Conservation (phyloP, 2,888 invertebrate genomes). For the Dicyrtomina minuta region DNA sequence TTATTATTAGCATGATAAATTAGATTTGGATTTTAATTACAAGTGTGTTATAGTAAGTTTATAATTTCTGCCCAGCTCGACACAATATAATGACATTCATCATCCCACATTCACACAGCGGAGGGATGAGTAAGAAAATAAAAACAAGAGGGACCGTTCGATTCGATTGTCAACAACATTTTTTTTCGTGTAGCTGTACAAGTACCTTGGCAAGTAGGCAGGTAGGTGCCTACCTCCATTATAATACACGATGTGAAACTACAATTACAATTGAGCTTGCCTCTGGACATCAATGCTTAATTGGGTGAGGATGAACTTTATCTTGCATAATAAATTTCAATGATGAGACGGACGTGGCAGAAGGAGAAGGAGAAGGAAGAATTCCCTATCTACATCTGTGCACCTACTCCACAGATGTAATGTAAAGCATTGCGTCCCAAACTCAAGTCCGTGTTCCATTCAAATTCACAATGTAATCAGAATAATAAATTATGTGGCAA, state of each 20-base stretch:
- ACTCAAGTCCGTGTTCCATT: too few relatives aligned
- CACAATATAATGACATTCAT: slow-evolving; percentile 3
- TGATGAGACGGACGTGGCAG: not conserved
- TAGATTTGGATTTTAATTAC: not conserved
- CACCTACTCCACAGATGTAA: too few relatives aligned
- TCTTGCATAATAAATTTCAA: slow-evolving; percentile 12
- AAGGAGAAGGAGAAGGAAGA: too few relatives aligned
- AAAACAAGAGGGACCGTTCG: not conserved
- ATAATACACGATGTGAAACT: not conserved
- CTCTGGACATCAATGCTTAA: slow-evolving; percentile 15
- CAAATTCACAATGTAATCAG: too few relatives aligned
- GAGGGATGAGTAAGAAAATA: not conserved
- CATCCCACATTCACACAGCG: not conserved
- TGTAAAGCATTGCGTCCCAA: too few relatives aligned
- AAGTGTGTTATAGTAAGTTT: not conserved
- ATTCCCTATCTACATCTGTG: too few relatives aligned
- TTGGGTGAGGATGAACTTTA: slow-evolving; percentile 13
- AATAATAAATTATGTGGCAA: too few relatives aligned
- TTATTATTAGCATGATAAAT: not conserved
- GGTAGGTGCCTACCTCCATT: too few relatives aligned
- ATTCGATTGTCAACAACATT: slow-evolving; percentile 12
- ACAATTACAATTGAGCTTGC: slow-evolving; percentile 14
- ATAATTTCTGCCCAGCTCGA: not conserved
- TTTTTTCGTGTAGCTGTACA: not conserved
- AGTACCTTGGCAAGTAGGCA: not conserved